phyloP scores from a whole-genome alignment of 2,113 vertebrate genomes.

The Chaetorhynchus papuensis region DNA sequence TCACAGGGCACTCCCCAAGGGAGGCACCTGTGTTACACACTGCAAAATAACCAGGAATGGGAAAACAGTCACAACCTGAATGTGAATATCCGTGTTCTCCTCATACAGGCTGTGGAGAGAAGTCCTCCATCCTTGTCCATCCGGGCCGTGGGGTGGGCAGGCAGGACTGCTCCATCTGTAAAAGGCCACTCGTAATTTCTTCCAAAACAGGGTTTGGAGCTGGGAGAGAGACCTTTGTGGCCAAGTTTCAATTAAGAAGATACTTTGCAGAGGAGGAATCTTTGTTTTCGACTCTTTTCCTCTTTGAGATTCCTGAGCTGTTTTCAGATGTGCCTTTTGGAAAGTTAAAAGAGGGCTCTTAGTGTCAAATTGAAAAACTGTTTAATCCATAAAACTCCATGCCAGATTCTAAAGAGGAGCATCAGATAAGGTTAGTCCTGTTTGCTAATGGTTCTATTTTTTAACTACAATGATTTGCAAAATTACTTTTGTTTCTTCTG shows the following conservation, averaged over 20 bases:
- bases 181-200: not conserved
- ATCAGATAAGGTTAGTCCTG: not conserved
- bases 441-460: not conserved
- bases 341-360: not conserved
- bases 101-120: not conserved
- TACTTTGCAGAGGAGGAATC: not conserved
- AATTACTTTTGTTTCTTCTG: not conserved
- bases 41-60: not conserved
- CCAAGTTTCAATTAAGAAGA: not conserved
- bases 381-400: not conserved
- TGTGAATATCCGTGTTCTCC: not conserved
- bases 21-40: not conserved
- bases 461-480: not conserved
- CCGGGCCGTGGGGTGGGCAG: rapidly evolving
- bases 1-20: not conserved
- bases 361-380: not conserved
- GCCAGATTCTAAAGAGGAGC: not conserved
- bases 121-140: not conserved
- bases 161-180: rapidly evolving
- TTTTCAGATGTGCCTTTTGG: not conserved
- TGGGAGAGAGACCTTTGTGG: not conserved
- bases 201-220: not conserved
- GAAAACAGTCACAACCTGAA: not conserved
- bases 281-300: not conserved
- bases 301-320: not conserved